phyloP scores from a whole-genome alignment of 2,797 vertebrate species.

The Huso huso region DNA sequence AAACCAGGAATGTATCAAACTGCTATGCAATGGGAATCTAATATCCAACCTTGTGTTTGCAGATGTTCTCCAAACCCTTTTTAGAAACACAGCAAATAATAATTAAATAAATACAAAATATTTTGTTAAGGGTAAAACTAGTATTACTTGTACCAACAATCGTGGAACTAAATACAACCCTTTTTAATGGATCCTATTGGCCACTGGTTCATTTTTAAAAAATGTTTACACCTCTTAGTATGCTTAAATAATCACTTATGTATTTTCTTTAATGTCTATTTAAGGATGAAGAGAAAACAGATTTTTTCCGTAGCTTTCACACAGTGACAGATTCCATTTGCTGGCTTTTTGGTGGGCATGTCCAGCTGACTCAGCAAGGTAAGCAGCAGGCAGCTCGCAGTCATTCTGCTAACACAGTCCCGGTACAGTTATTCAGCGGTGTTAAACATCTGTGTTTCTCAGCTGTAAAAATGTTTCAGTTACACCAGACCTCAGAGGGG shows the following conservation, averaged over 20 bases:
- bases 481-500: too few species aligned
- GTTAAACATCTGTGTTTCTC: too few species aligned
- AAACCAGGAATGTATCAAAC: too few species aligned
- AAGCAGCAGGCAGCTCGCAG: conserved; percentile 36
- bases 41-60: too few species aligned
- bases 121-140: too few species aligned
- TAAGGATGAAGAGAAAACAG: conserved; percentile 63
- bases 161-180: too few species aligned
- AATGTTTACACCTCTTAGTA: background rate
- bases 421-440: background rate
- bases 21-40: too few species aligned
- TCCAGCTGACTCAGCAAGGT: conserved; percentile 62
- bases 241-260: background rate
- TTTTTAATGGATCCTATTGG: too few species aligned
- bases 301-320: conserved; percentile 58
- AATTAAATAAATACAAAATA: background rate
- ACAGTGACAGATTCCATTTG: conserved; percentile 70
- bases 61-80: too few species aligned
- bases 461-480: too few species aligned
- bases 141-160: background rate
- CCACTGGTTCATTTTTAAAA: background rate
- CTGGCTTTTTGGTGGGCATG: conserved; percentile 65
- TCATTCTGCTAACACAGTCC: background rate
- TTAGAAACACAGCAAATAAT: too few species aligned
- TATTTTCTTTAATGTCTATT: conserved; percentile 8